Evolutionary conservation across 2,888 invertebrate species (phyloP), one percentile per base, ranked within the genome.

Genomic region (Rhingia rostrata): DNA sequence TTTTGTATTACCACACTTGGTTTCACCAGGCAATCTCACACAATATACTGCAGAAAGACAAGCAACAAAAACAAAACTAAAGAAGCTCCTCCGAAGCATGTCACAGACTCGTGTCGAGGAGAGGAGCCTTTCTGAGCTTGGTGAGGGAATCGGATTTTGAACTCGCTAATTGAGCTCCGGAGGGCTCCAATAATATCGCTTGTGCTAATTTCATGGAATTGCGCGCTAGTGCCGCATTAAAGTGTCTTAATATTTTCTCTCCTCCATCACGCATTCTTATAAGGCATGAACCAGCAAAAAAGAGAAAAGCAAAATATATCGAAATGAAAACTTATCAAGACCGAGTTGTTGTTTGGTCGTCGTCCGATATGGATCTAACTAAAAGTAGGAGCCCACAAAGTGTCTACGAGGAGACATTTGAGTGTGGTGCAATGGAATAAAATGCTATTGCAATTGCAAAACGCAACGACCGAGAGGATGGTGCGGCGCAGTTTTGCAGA

Each of bases 171-270:
- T 78, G 83, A 78, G 67, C 83, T 61, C 77, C 72, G 60, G 66
- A 82, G 77, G 82, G 77, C 51, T 73, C 61, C 77, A 72, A 66
- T 72, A 72, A 72, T 72, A 67, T 66, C 49, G 73, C 14, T 64
- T 74, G 83, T 60, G 83, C 83, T 73, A 74, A 79, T 84, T 84
- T 84, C 69, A 79, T 74, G 83, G 69, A 84, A 84, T 79, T 74
- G 83, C 69, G 79, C 79, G 56, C 79, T 74, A 74, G 69, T 79
- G 83, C 79, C 79, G 66, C 63, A 79, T 79, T 70, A 79, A 83
- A 84, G 79, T 79, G 83, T 84, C 69, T 84, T 84, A 63, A 84
- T 79, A 74, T 79, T 67, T 74, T 74, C 58, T 69, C 69, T 70
- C 39, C 41, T 37, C 51, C 33, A 7, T 63, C 83, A 77, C 69